phyloP scores from a whole-genome alignment of 2,797 vertebrate species.

The Taeniopygia guttata region DNA sequence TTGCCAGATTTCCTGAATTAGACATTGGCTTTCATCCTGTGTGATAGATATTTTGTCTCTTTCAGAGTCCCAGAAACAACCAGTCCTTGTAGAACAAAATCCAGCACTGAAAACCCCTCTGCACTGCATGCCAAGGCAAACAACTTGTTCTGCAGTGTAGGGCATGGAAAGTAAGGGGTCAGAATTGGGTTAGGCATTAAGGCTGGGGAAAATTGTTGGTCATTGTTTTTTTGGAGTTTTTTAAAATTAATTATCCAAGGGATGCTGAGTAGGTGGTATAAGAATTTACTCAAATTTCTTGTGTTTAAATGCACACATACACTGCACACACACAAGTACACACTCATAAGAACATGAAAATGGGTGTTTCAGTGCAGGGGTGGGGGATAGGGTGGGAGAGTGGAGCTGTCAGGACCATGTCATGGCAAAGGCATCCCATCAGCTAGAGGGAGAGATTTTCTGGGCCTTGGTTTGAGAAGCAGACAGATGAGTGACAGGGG shows the following conservation, averaged over 20 bases:
- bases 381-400: not conserved
- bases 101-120: not conserved
- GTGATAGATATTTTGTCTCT: not conserved
- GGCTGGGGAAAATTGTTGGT: rapidly evolving
- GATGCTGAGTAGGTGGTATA: not conserved
- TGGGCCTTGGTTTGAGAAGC: slow-evolving; percentile 15
- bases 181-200: not conserved
- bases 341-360: not conserved
- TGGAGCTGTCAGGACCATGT: slow-evolving; percentile 32
- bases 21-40: slow-evolving; percentile 18
- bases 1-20: slow-evolving; percentile 43
- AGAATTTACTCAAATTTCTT: not conserved
- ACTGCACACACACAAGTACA: not conserved
- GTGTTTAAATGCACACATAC: not conserved
- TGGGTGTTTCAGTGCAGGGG: not conserved
- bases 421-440: slow-evolving; percentile 36
- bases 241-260: not conserved
- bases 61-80: slow-evolving; percentile 3
- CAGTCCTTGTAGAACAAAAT: not conserved
- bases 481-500: slow-evolving; percentile 69
- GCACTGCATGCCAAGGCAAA: not conserved
- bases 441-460: slow-evolving; percentile 25
- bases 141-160: not conserved
- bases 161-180: not conserved
- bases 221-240: too few relatives aligned